phyloP scores from a whole-genome alignment of 1,140 invertebrate species.

The Sitodiplosis mosellana region DNA sequence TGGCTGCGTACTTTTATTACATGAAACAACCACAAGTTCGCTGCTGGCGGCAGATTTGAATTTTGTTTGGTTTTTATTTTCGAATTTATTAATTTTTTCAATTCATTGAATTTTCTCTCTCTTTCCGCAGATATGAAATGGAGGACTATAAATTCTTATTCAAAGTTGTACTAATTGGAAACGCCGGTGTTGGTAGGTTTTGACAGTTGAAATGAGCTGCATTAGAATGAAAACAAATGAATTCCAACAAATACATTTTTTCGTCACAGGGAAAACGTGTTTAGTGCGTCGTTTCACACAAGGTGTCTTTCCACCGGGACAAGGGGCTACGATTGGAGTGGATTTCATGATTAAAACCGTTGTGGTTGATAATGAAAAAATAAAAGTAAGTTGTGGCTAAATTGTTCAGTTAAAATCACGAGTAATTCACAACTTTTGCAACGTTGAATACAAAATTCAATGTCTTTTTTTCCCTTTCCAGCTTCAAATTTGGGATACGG shows the following conservation, averaged over 20 bases:
- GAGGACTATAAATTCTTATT: conserved; percentile 97
- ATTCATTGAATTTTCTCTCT: background rate
- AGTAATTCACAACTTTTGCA: background rate
- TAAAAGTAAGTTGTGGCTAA: conserved; percentile 53
- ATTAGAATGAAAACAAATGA: too few relatives aligned
- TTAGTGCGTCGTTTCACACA: conserved; percentile 79
- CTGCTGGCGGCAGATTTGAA: too few relatives aligned
- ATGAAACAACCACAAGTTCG: too few relatives aligned
- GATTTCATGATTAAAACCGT: conserved; percentile 99
- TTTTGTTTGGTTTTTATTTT: too few relatives aligned
- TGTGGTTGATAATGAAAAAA: conserved; percentile 94
- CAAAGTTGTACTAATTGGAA: conserved; percentile 90
- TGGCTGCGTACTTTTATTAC: too few relatives aligned
- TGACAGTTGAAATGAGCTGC: too few relatives aligned
- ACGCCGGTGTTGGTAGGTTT: conserved; percentile 66
- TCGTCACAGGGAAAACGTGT: conserved; percentile 50
- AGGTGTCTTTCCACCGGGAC: conserved; percentile 86
- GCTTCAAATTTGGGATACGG: conserved; percentile 89
- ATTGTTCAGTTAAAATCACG: background rate
- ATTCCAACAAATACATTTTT: too few relatives aligned
- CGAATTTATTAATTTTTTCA: too few relatives aligned
- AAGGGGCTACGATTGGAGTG: conserved; percentile 97
- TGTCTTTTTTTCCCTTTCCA: conserved; percentile 20
- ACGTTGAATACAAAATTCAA: conserved; percentile 1
- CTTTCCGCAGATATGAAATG: conserved; percentile 34